Conservation (phyloP, 2,888 invertebrate species). For the Eristalis arbustorum region DNA sequence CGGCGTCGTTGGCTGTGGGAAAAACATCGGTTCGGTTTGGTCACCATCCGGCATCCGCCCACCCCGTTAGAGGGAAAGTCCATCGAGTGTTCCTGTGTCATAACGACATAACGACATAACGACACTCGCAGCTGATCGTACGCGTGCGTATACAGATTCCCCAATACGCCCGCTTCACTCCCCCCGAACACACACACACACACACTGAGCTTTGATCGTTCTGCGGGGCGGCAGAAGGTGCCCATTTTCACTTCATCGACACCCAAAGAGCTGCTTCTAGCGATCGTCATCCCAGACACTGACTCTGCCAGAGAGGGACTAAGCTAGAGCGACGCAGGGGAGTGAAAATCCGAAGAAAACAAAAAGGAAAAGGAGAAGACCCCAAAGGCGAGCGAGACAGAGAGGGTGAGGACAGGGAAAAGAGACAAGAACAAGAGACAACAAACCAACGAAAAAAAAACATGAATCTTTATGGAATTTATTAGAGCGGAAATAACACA, state of each 20-base stretch:
- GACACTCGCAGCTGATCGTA: conserved; percentile 46
- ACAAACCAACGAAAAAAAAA: conserved; percentile 11
- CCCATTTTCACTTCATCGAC: background rate
- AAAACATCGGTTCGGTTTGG: conserved; percentile 15
- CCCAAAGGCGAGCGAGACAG: background rate
- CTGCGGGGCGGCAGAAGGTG: background rate
- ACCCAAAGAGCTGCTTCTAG: background rate
- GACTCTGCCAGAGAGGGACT: no score
- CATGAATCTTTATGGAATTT: conserved; percentile 59
- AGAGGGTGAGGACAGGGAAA: background rate
- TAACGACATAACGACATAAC: conserved; percentile 7
- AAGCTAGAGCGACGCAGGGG: conserved; percentile 15
- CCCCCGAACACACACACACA: background rate
- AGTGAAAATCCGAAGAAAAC: conserved; percentile 46
- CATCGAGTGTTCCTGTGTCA: conserved; percentile 11
- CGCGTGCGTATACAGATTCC: background rate
- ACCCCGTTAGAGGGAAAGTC: background rate
- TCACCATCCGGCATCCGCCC: background rate
- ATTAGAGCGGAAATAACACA: conserved; percentile 69
- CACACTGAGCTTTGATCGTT: background rate
- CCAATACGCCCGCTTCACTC: background rate
- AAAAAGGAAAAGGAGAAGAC: conserved; percentile 8
- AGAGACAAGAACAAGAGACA: conserved; percentile 2
- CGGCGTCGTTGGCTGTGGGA: conserved; percentile 25
- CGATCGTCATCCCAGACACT: conserved; percentile 1